A percentile compares a stretch with the other conserved stretches of the same genome.
Evolutionary conservation across 2,797 vertebrate genomes (phyloP).

Genomic region (Centroberyx gerrardi): DNA sequence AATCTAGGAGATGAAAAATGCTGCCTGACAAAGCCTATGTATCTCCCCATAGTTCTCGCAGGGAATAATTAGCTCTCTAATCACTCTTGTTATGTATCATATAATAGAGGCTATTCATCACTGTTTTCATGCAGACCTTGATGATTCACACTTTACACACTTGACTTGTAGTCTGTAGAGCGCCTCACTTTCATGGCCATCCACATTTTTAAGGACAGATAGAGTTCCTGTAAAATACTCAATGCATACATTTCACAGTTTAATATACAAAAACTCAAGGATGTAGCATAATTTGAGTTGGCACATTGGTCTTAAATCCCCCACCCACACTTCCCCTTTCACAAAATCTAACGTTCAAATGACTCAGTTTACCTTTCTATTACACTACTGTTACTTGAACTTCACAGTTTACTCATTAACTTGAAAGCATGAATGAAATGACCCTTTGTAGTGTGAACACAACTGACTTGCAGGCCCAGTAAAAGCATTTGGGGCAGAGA

Average conservation of each 20-base stretch:
- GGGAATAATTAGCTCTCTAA: slow-evolving; percentile 58
- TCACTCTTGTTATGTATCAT: slow-evolving; percentile 53
- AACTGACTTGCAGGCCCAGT: too few relatives aligned
- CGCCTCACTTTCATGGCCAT: background rate
- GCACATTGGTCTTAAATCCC: background rate
- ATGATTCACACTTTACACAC: background rate
- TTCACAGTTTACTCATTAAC: too few relatives aligned
- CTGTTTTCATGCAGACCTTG: background rate
- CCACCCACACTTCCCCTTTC: slow-evolving; percentile 5
- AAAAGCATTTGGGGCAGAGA: too few relatives aligned
- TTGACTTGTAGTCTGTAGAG: background rate
- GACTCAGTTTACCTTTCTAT: background rate
- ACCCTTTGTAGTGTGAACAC: too few relatives aligned
- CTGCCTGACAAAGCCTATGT: slow-evolving; percentile 38
- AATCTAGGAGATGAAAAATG: slow-evolving; percentile 25
- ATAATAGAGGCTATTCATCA: slow-evolving; percentile 39
- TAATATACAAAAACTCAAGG: background rate
- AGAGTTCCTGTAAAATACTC: background rate
- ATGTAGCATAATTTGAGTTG: background rate
- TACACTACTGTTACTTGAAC: background rate
- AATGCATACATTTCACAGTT: background rate
- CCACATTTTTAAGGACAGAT: background rate
- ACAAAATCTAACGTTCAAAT: background rate
- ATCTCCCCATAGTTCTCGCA: slow-evolving; percentile 39
- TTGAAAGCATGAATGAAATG: too few relatives aligned